A percentile compares a stretch with the other conserved stretches of the same genome.
These are phyloP conservation scores for Pseudopipra pipra DNA, from an alignment of 2,113 vertebrate species.

Conservation along the genomic window DNA sequence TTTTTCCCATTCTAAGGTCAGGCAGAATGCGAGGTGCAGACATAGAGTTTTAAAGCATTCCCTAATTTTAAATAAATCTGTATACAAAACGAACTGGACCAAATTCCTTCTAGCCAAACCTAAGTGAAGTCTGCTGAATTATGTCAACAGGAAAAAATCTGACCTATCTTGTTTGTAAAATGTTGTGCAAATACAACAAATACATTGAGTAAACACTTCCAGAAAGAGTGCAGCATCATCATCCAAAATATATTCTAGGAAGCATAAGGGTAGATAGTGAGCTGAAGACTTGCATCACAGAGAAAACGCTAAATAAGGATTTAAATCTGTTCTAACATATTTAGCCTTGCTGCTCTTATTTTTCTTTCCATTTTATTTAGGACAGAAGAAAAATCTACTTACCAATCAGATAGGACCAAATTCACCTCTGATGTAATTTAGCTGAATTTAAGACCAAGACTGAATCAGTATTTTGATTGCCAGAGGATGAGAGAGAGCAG, in stretches of 20 bases:
- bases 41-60: not conserved
- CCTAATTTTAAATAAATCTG: not conserved
- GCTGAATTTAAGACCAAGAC: not conserved
- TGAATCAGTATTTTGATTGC: not conserved
- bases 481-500: not conserved
- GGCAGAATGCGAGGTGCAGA: not conserved
- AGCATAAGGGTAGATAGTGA: not conserved
- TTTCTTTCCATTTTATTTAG: not conserved
- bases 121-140: not conserved
- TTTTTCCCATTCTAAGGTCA: not conserved
- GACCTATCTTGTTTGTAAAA: conserved; percentile 22
- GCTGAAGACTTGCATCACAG: not conserved
- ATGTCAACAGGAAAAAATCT: conserved; percentile 17
- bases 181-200: not conserved
- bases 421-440: not conserved
- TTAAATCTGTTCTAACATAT: not conserved
- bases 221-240: not conserved
- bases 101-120: not conserved
- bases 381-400: not conserved
- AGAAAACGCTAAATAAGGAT: conserved; percentile 16
- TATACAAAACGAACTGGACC: not conserved
- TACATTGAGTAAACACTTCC: conserved; percentile 19
- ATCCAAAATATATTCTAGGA: not conserved
- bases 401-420: not conserved
- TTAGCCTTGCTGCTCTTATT: not conserved